phyloP scores from a whole-genome alignment of 1,140 invertebrate genomes.

The Ostrea edulis region DNA sequence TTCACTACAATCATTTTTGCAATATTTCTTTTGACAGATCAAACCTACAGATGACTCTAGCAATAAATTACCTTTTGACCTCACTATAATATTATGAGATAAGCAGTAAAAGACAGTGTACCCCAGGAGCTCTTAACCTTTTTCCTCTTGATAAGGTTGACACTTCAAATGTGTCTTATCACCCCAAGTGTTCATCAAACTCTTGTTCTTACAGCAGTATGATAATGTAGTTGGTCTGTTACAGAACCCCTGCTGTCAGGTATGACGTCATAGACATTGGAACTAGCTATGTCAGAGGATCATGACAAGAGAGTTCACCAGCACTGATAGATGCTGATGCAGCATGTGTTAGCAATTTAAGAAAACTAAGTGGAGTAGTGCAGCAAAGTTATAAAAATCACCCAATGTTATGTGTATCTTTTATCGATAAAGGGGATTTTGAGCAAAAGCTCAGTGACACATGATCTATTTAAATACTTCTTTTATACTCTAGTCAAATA shows the following conservation, averaged over 20 bases:
- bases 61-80: slow-evolving; percentile 12
- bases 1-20: too few species aligned
- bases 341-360: too few species aligned
- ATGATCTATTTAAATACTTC: too few species aligned
- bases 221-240: background rate
- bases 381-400: too few species aligned
- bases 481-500: too few species aligned
- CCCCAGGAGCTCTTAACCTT: background rate
- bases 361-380: too few species aligned
- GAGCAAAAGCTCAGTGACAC: too few species aligned
- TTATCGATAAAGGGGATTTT: too few species aligned
- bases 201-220: background rate
- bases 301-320: background rate
- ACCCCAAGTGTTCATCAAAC: background rate
- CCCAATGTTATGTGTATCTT: too few species aligned
- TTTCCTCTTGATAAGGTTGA: background rate
- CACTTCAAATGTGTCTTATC: background rate
- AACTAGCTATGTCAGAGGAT: background rate
- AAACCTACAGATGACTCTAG: background rate
- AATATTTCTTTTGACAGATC: background rate
- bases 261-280: slow-evolving; percentile 18
- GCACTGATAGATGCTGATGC: too few species aligned
- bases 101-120: background rate
- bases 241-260: background rate
- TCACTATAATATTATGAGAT: background rate